phyloP scores from a whole-genome alignment of 2,888 invertebrate genomes.

The Rhagium mordax region DNA sequence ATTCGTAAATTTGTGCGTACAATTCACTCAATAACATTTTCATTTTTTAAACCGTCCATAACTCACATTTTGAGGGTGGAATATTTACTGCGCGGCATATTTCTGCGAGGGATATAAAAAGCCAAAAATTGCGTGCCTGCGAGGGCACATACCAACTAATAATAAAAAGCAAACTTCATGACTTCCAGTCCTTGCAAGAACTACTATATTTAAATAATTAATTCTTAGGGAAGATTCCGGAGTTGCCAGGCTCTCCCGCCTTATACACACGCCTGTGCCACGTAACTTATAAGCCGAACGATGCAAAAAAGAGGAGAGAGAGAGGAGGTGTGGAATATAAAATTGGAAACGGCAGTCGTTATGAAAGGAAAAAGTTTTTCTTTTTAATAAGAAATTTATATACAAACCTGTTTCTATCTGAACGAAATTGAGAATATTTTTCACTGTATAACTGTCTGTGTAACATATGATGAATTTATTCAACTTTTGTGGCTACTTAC shows the following conservation, averaged over 20 bases:
- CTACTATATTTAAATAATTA: conserved; percentile 4
- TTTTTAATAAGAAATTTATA: conserved; percentile 54
- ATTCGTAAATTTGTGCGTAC: too few relatives aligned
- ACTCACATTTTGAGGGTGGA: too few relatives aligned
- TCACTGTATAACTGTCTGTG: conserved; percentile 48
- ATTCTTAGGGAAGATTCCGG: not conserved
- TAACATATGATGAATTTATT: conserved; percentile 52
- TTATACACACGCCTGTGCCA: not conserved
- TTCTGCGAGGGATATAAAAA: not conserved
- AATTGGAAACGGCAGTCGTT: conserved; percentile 42
- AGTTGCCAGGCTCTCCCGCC: not conserved
- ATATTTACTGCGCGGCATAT: not conserved
- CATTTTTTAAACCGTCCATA: too few relatives aligned
- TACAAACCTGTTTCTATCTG: conserved; percentile 48
- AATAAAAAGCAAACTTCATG: not conserved
- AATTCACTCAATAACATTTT: too few relatives aligned
- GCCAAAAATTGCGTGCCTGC: not conserved
- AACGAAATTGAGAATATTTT: conserved; percentile 48
- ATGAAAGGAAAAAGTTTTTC: conserved; percentile 42
- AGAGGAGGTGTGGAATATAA: conserved; percentile 33
- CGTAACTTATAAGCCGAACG: not conserved
- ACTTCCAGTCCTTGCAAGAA: not conserved
- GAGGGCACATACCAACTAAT: not conserved
- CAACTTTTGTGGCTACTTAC: conserved; percentile 38
- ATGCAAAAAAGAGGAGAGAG: conserved; percentile 18